These are phyloP conservation scores for Sclerurus mexicanus DNA, from an alignment of 2,113 vertebrate genomes.

Conservation along the genomic window DNA sequence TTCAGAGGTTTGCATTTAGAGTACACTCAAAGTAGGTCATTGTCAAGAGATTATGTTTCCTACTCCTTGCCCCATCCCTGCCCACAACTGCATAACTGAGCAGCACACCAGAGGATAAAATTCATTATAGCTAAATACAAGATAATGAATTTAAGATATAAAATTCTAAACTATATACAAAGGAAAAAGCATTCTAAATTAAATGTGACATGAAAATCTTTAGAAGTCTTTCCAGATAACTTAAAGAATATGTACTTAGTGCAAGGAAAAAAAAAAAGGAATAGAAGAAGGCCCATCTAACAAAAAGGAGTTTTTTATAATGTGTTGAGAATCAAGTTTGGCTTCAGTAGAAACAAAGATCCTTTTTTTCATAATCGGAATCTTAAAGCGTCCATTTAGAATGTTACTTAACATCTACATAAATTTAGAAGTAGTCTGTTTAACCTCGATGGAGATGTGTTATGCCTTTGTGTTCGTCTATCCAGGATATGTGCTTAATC, in stretches of 20 bases:
- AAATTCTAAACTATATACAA: background rate
- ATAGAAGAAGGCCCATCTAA: background rate
- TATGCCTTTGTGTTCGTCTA: background rate
- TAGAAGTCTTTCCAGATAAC: background rate
- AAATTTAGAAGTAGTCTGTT: background rate
- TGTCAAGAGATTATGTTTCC: background rate
- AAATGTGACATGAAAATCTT: background rate
- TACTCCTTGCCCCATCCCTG: background rate
- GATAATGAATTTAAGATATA: background rate
- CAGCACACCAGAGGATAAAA: background rate
- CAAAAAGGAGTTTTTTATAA: background rate
- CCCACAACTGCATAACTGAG: background rate
- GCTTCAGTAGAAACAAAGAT: background rate
- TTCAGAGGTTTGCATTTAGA: slow-evolving; percentile 15
- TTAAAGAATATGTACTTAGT: background rate
- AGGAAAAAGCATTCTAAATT: background rate
- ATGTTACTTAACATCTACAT: background rate
- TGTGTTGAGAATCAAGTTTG: background rate
- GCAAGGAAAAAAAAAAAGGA: background rate
- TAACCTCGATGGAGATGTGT: background rate
- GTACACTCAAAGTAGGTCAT: background rate
- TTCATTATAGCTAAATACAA: background rate
- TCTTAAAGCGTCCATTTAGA: background rate
- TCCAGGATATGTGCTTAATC: background rate
- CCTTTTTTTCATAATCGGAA: background rate